Conservation (phyloP, 2,113 vertebrate genomes). For the Stigmatopora argus region DNA sequence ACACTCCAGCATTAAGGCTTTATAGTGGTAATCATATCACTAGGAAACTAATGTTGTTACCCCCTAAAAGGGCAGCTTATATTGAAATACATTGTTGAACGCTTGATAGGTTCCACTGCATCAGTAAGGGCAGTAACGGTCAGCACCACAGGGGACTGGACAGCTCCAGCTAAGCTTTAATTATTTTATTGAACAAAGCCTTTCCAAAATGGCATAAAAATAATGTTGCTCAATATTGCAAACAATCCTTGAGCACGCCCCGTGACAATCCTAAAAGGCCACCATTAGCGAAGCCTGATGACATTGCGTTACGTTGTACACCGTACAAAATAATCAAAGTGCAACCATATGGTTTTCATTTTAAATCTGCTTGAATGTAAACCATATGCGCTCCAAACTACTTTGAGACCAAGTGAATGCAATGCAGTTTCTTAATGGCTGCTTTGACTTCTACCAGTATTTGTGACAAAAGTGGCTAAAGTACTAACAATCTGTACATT, state of each 20-base stretch:
- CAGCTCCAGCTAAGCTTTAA: conserved; percentile 35
- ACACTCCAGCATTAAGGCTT: background rate
- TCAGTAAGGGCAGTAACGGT: conserved; percentile 23
- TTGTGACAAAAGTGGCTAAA: background rate
- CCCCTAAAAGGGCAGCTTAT: background rate
- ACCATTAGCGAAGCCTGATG: background rate
- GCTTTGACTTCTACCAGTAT: background rate
- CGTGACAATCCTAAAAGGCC: background rate
- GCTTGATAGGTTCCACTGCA: background rate
- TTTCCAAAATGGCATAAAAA: background rate
- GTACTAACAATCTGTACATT: background rate
- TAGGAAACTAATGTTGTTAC: background rate
- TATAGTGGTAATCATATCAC: background rate
- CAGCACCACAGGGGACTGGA: conserved; percentile 54
- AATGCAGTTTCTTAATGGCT: background rate
- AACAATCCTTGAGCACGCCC: background rate
- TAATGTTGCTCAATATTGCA: background rate
- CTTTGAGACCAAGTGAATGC: background rate
- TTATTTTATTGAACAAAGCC: background rate
- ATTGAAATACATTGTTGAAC: background rate
- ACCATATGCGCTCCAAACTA: conserved; percentile 18
- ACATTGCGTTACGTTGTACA: background rate
- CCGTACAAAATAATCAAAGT: background rate
- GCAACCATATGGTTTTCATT: conserved; percentile 10
- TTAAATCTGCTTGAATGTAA: conserved; percentile 15